Evolutionary conservation across 2,888 invertebrate species (phyloP).

Genomic region (Cloeon dipterum): DNA sequence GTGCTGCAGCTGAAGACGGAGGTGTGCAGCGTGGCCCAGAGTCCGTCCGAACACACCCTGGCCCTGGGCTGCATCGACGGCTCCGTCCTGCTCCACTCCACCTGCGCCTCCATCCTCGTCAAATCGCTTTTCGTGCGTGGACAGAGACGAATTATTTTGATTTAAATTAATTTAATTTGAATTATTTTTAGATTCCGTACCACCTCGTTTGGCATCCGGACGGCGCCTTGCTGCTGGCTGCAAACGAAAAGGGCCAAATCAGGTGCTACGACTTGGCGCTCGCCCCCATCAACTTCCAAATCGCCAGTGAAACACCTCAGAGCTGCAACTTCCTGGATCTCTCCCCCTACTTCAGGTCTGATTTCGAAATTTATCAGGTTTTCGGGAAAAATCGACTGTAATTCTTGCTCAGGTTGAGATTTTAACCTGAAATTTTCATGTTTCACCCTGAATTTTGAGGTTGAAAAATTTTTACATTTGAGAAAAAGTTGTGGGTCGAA

Average conservation of each 20-base stretch:
- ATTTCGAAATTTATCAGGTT: too few species aligned
- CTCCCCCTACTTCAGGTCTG: slow-evolving; percentile 33
- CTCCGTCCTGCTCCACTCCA: slow-evolving; percentile 45
- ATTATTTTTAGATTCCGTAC: slow-evolving; percentile 31
- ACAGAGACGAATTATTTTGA: too few species aligned
- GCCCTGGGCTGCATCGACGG: slow-evolving; percentile 69
- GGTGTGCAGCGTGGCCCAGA: slow-evolving; percentile 39
- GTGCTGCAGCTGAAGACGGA: slow-evolving; percentile 47
- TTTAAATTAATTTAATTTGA: too few species aligned
- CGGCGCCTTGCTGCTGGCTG: slow-evolving; percentile 39
- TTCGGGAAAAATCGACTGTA: too few species aligned
- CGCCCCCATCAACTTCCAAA: slow-evolving; percentile 37
- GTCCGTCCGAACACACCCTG: slow-evolving; percentile 47
- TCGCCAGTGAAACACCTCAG: slow-evolving; percentile 37
- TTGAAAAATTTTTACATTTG: too few species aligned
- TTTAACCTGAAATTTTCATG: too few species aligned
- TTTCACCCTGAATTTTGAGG: too few species aligned
- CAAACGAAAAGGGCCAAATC: slow-evolving; percentile 46
- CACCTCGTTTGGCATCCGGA: slow-evolving; percentile 47
- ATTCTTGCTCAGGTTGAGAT: too few species aligned
- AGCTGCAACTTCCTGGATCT: slow-evolving; percentile 38
- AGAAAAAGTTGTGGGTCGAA: too few species aligned
- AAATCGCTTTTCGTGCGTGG: slow-evolving; percentile 59
- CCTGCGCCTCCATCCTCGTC: slow-evolving; percentile 48
- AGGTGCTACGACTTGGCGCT: slow-evolving; percentile 54